Evolutionary conservation across 2,113 vertebrate genomes (phyloP), one percentile per base, ranked within the genome.

Genomic region (Nematolebias whitei): DNA sequence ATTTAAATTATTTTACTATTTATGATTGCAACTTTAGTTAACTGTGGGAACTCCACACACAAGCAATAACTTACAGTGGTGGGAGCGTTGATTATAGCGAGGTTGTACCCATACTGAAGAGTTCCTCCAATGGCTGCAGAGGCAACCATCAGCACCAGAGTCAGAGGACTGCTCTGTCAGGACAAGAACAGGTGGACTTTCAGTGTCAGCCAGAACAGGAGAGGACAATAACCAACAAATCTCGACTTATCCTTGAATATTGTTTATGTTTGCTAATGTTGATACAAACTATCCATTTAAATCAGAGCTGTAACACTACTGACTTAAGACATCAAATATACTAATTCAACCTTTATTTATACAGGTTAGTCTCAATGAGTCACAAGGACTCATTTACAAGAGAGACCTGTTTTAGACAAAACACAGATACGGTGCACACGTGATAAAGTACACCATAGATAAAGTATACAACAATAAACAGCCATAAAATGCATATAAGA

Each of bases 51-150:
- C 12, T 14, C 4, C 48, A 57, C 14, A 61, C 10, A n/a, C n/a
- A 57, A 3, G 65, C 4, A 12, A 54, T 55, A 49, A 63, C 95
- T 80, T 87, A 97, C 96, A 40, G 57, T 63, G 41, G 94, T 95
- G 0, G 95, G 95, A 61, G 95, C 90, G 24, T 95, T 97, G 93
- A 97, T 96, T 74, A 97, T 94, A 45, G 95, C 93, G 5, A 98
- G 93, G 85, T 95, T 98, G 87, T 96, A 96, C 26, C 96, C 95
- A 16, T 96, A 98, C 1, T 96, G 96, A 74, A 98, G 94, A 38
- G 95, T 97, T 66, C 96, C 96, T 59, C 96, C 96, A 64, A 95
- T 93, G 39, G 94, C 94, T 52, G 95, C 92, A 0, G 95, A 94
- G 24, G 92, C 94, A 83, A 95, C 77, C 62, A 94, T 95, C 41